Evolutionary conservation across 2,797 vertebrate species (phyloP), one percentile per base, ranked within the genome.

Genomic region (Dermochelys coriacea): DNA sequence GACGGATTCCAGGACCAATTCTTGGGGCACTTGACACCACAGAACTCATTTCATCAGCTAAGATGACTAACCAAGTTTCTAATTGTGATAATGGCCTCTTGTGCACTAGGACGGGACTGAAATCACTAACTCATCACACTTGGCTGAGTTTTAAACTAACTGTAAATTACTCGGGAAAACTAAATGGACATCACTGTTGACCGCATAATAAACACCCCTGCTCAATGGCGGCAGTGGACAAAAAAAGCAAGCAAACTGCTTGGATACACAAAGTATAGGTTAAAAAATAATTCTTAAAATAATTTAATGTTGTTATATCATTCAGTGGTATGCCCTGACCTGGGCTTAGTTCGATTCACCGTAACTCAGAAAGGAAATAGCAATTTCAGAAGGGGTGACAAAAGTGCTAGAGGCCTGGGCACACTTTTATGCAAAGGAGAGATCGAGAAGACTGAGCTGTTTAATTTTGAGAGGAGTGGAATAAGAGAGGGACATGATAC

Each of bases 151-250:
- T 74, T 85, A 59, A 45, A 0, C 57, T 47, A 59, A 77, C 54
- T 75, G 8, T 41, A 85, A 82, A 5, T 78, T 51, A 87, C 5
- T n/a, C 29, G 55, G 27, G 8, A 84, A 55, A 93, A 86, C 47
- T 68, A 49, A 82, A 50, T 75, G 68, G 9, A 50, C 77, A 84
- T 91, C 59, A 77, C 88, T 64, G 41, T 61, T 93, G 54, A 84
- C 10, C 29, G 51, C 27, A 80, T 61, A 80, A 21, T 7, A 87
- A 86, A 52, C n/a, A 9, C 61, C 16, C 45, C n/a, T 84, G 29
- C 64, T 82, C 87, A 59, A 91, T 9, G 5, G 64, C 8, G 71
- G 9, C 21, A 41, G 21, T 71, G 68, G 68, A 9, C 19, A 23
- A 18, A n/a, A 37, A 68, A 37, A 41, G 19, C 68, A 23, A 61